These are phyloP conservation scores for Belgica antarctica DNA, from an alignment of 2,888 invertebrate species.

Conservation along the genomic window DNA sequence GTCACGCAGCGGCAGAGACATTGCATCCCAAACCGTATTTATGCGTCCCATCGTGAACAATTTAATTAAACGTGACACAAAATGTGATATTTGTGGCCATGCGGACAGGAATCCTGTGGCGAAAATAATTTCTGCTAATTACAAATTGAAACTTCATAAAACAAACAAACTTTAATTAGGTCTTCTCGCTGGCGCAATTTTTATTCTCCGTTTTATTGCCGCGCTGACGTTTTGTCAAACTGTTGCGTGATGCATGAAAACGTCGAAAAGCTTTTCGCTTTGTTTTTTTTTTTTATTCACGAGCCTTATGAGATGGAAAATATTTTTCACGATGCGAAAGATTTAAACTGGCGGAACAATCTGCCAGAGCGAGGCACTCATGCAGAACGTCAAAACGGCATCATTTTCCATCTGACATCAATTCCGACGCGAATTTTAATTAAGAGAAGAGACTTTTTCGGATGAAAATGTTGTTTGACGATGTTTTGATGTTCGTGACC, in stretches of 20 bases:
- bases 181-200: background rate
- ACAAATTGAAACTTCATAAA: background rate
- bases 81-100: background rate
- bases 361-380: too few relatives aligned
- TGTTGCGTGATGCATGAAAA: background rate
- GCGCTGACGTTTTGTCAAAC: background rate
- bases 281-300: too few relatives aligned
- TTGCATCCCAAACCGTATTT: background rate
- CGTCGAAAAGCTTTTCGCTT: too few relatives aligned
- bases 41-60: background rate
- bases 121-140: background rate
- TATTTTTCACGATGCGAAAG: too few relatives aligned
- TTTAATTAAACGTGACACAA: conserved; percentile 9
- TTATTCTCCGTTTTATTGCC: too few relatives aligned
- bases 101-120: background rate
- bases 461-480: too few relatives aligned
- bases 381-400: too few relatives aligned
- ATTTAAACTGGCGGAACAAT: background rate
- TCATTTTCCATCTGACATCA: too few relatives aligned
- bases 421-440: too few relatives aligned
- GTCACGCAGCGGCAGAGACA: background rate
- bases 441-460: too few relatives aligned
- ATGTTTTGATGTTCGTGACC: too few relatives aligned
- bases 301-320: background rate
- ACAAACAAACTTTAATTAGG: background rate